Evolutionary conservation across 2,113 vertebrate genomes (phyloP).

Genomic region (Ctenodactylus gundi): DNA sequence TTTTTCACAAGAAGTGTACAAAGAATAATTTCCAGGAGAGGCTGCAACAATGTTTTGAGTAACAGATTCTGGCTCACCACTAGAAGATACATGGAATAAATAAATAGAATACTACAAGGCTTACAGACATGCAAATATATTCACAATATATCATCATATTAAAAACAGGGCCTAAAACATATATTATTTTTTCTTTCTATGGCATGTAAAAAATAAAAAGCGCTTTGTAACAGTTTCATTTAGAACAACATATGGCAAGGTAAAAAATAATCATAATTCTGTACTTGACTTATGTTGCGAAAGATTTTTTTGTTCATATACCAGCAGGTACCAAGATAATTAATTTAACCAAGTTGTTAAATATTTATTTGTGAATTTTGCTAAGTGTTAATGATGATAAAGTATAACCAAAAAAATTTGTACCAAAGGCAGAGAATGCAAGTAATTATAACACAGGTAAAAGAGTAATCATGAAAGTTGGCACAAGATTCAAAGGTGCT

Average conservation of each 20-base stretch:
- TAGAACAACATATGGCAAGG: background rate
- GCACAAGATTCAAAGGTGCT: fast-evolving
- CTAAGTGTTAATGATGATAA: background rate
- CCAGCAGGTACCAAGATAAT: background rate
- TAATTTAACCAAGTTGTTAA: background rate
- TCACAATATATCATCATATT: background rate
- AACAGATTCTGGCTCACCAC: background rate
- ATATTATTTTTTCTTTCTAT: background rate
- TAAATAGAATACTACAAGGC: background rate
- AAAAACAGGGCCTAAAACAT: background rate
- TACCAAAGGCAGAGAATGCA: background rate
- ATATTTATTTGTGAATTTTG: background rate
- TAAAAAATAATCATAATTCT: background rate
- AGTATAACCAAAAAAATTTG: background rate
- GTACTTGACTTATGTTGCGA: background rate
- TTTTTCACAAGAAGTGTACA: background rate
- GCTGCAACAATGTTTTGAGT: background rate
- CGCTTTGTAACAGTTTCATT: background rate
- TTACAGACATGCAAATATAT: background rate
- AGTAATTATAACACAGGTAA: background rate
- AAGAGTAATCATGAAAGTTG: background rate
- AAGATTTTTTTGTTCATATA: background rate
- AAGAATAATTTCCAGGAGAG: background rate
- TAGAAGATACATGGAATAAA: background rate
- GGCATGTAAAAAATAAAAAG: background rate